These are phyloP conservation scores for Peucedramus taeniatus DNA, from an alignment of 2,113 vertebrate species.

Conservation along the genomic window DNA sequence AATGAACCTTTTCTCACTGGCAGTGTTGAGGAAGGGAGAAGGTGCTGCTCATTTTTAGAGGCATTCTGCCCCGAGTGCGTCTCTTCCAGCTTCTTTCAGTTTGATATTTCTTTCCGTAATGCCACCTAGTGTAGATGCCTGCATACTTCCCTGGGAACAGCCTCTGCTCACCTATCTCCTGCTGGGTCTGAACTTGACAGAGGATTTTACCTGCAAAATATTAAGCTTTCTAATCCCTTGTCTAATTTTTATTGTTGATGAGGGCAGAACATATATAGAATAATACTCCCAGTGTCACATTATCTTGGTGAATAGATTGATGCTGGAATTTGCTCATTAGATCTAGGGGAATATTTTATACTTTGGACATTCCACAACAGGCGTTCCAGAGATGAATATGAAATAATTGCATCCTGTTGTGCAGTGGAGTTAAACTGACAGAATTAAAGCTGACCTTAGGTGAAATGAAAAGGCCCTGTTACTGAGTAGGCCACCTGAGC, in stretches of 20 bases:
- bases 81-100: neutral
- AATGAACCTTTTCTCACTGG: neutral
- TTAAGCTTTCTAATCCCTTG: constrained; percentile 35
- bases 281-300: neutral
- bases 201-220: constrained; percentile 34
- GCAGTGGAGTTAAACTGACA: neutral
- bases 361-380: neutral
- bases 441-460: neutral
- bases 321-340: constrained; percentile 23
- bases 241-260: constrained; percentile 28
- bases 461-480: neutral
- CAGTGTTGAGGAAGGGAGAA: neutral
- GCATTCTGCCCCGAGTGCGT: neutral
- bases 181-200: constrained; percentile 11
- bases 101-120: constrained; percentile 32
- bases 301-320: neutral
- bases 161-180: constrained; percentile 13
- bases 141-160: constrained; percentile 20
- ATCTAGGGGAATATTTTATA: neutral
- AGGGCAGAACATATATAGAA: neutral
- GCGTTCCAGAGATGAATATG: neutral
- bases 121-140: constrained; percentile 64
- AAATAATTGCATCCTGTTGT: neutral
- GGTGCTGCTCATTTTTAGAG: neutral
- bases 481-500: neutral